A percentile compares a stretch with the other conserved stretches of the same genome.
These are phyloP conservation scores for Stenolophus ochropezus DNA, from an alignment of 2,888 invertebrate species.

Conservation along the genomic window DNA sequence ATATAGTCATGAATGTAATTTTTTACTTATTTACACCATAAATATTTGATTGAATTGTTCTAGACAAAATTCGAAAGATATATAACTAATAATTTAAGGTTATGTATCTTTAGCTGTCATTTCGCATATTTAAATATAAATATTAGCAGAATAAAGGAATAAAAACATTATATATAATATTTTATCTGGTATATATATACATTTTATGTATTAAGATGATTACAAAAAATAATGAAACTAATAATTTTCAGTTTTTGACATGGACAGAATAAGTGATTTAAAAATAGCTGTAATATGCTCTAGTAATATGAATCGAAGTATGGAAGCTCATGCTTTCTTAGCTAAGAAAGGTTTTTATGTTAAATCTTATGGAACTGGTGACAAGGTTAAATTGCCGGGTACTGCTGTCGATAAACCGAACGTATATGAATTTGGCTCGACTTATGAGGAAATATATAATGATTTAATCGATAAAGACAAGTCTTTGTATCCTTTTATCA, in stretches of 20 bases:
- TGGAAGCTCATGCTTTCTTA: slow-evolving; percentile 99
- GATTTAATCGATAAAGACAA: slow-evolving; percentile 94
- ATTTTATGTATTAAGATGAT: too few relatives aligned
- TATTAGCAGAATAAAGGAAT: too few relatives aligned
- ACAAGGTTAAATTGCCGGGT: slow-evolving; percentile 97
- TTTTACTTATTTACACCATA: not conserved
- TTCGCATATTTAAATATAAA: too few relatives aligned
- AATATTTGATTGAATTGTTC: not conserved
- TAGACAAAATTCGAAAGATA: slow-evolving; percentile 22
- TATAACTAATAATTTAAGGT: slow-evolving; percentile 1
- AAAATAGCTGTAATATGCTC: slow-evolving; percentile 98
- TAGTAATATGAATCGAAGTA: slow-evolving; percentile 99
- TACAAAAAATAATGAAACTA: not conserved
- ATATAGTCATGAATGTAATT: not conserved
- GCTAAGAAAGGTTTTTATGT: slow-evolving; percentile 98
- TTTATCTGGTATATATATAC: too few relatives aligned
- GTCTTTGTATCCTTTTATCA: slow-evolving; percentile 83
- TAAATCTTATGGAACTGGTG: slow-evolving; percentile 94
- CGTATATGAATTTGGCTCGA: slow-evolving; percentile 96
- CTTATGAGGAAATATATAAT: slow-evolving; percentile 97
- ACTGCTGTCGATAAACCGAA: slow-evolving; percentile 95
- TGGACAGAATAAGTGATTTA: slow-evolving; percentile 73
- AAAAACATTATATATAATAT: too few relatives aligned
- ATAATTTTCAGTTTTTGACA: slow-evolving; percentile 27
- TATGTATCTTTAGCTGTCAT: not conserved